phyloP scores from a whole-genome alignment of 2,113 vertebrate species.

The Xyliphius kryptos region DNA sequence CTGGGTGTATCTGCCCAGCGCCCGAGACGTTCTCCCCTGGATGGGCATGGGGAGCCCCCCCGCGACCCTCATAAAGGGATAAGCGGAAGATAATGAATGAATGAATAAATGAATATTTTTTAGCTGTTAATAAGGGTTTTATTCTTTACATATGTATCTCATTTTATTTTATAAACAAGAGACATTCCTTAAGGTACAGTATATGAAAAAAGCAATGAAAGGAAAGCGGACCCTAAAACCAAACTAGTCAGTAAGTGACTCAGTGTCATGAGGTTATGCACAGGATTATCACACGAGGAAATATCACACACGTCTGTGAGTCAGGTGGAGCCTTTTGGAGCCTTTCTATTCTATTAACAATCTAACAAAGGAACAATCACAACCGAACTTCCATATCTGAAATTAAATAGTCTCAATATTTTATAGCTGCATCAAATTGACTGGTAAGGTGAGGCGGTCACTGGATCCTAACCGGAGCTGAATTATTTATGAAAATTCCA shows the following conservation, averaged over 20 bases:
- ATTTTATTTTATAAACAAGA: background rate
- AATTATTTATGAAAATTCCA: too few species aligned
- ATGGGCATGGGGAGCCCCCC: too few species aligned
- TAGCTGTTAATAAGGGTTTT: too few species aligned
- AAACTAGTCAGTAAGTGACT: slow-evolving; percentile 6
- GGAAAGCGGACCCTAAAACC: slow-evolving; percentile 3
- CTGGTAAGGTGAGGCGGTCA: too few species aligned
- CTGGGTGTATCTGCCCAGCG: too few species aligned
- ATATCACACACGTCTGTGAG: slow-evolving; percentile 9
- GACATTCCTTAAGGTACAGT: background rate
- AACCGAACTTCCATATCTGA: slow-evolving; percentile 40
- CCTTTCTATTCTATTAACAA: slow-evolving; percentile 13
- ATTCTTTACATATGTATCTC: too few species aligned
- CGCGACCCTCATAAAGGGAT: too few species aligned
- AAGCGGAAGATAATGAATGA: too few species aligned
- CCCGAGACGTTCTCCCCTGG: too few species aligned
- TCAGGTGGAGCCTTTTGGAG: slow-evolving; percentile 19
- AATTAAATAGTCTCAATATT: slow-evolving; percentile 29
- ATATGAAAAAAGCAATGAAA: slow-evolving; percentile 3
- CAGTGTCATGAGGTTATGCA: slow-evolving; percentile 3
- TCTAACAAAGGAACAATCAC: slow-evolving; percentile 18
- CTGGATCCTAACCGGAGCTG: too few species aligned
- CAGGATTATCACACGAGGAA: slow-evolving; percentile 19
- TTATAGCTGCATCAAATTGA: slow-evolving; percentile 28
- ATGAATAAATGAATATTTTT: too few species aligned